Conservation (phyloP, 2,888 invertebrate species). For the Orthosia gothica region DNA sequence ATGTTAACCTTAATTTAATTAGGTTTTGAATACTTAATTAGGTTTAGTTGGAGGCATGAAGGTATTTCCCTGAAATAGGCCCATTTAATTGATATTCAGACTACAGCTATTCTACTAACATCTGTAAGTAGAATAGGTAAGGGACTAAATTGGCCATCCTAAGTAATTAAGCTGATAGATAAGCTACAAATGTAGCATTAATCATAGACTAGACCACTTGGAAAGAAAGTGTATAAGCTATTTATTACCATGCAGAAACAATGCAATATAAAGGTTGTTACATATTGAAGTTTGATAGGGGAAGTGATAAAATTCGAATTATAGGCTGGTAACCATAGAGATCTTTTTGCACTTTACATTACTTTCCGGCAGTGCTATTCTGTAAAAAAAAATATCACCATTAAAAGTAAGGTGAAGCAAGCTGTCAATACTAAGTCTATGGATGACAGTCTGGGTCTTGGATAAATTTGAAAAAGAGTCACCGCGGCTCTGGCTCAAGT, state of each 20-base stretch:
- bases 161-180: conserved; percentile 2
- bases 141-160: conserved; percentile 3
- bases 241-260: too few species aligned
- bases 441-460: too few species aligned
- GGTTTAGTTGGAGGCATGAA: background rate
- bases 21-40: background rate
- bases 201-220: too few species aligned
- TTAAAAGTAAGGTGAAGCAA: too few species aligned
- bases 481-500: too few species aligned
- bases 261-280: too few species aligned
- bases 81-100: conserved; percentile 11
- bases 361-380: background rate
- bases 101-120: background rate
- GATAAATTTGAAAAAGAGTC: too few species aligned
- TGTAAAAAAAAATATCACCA: too few species aligned
- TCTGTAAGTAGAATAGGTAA: too few species aligned
- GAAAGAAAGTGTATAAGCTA: background rate
- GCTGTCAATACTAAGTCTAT: too few species aligned
- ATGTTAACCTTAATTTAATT: background rate
- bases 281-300: too few species aligned
- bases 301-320: too few species aligned
- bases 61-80: background rate
- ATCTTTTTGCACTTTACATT: background rate
- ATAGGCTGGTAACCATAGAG: background rate
- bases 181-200: background rate